A percentile compares a stretch with the other conserved stretches of the same genome.
Conservation (phyloP, 2,797 vertebrate genomes). For the Diglossa cyanea region DNA sequence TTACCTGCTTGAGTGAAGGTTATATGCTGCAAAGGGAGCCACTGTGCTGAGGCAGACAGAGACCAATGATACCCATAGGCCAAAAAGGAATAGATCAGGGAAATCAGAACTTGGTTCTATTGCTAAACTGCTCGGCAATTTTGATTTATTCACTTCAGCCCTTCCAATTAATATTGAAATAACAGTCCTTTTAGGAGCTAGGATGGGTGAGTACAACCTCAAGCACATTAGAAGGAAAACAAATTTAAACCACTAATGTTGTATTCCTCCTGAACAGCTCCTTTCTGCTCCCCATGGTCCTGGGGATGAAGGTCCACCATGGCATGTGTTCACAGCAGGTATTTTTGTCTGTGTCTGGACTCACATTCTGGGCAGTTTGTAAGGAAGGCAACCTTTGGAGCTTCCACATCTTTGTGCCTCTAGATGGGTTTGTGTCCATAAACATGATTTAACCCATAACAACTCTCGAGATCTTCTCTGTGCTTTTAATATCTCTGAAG, state of each 20-base stretch:
- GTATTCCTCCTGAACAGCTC: neutral
- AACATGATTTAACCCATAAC: neutral
- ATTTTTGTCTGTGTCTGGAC: neutral
- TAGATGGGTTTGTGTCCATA: neutral
- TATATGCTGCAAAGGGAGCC: neutral
- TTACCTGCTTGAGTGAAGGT: conserved; percentile 16
- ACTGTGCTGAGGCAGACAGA: neutral
- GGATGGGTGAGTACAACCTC: neutral
- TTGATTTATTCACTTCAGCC: neutral
- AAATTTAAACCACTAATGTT: rapidly evolving
- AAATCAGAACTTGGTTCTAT: neutral
- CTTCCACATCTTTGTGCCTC: neutral
- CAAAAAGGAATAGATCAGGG: neutral
- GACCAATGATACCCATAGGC: neutral
- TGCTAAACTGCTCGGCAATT: neutral
- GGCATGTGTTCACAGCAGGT: neutral
- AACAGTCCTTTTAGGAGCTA: neutral
- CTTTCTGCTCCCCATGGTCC: neutral
- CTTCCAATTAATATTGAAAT: neutral
- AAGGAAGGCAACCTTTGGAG: neutral
- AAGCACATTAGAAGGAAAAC: neutral
- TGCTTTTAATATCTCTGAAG: neutral
- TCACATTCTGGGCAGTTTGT: neutral
- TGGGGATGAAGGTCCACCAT: neutral
- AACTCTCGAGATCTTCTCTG: neutral